phyloP scores from a whole-genome alignment of 2,888 invertebrate genomes.

The Ornithoptera alexandrae region DNA sequence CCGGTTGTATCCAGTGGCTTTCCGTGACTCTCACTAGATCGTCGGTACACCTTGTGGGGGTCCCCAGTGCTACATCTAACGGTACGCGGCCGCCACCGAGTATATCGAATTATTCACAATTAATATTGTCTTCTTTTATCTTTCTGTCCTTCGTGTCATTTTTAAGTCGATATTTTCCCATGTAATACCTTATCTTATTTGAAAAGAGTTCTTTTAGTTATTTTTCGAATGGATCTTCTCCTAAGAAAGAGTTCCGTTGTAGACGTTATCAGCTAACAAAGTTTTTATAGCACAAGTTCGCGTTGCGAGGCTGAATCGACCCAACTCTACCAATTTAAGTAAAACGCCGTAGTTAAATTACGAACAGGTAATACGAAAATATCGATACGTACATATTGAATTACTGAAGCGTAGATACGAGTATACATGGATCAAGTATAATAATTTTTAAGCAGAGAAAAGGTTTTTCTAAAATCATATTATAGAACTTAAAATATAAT shows the following conservation, averaged over 20 bases:
- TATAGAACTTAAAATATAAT: too few species aligned
- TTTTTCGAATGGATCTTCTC: constrained; percentile 49
- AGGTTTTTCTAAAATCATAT: neutral
- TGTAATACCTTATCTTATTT: constrained; percentile 14
- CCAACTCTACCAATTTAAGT: constrained; percentile 72
- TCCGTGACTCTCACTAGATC: too few species aligned
- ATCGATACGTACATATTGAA: neutral
- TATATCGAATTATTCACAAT: too few species aligned
- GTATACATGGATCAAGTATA: neutral
- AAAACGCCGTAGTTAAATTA: constrained; percentile 61
- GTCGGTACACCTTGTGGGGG: too few species aligned
- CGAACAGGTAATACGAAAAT: constrained; percentile 36
- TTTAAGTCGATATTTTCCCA: neutral
- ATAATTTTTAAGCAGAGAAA: neutral
- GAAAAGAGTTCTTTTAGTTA: constrained; percentile 37
- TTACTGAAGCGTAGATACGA: neutral
- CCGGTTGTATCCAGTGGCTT: too few species aligned
- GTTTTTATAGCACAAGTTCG: constrained; percentile 73
- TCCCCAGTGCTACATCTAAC: too few species aligned
- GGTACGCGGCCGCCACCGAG: too few species aligned
- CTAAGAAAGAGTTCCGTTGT: constrained; percentile 63
- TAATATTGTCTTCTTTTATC: too few species aligned
- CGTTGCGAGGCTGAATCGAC: constrained; percentile 55
- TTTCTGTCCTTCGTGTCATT: neutral
- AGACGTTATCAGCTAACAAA: constrained; percentile 75